phyloP scores from a whole-genome alignment of 2,113 vertebrate genomes.

The Xyliphius kryptos region DNA sequence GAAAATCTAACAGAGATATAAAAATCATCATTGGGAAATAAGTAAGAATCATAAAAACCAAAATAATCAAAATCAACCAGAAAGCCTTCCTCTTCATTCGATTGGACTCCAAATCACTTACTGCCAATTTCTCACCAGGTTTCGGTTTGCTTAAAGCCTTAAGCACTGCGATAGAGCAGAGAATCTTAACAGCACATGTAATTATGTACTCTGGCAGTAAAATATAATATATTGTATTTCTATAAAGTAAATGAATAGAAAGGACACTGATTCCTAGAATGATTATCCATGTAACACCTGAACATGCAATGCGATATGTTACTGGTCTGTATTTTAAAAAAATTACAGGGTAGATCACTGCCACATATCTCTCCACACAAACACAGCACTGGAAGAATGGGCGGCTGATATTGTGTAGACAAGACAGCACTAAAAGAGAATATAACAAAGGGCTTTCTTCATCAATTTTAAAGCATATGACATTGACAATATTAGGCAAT shows the following conservation, averaged over 20 bases:
- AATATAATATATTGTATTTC: neutral
- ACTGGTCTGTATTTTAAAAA: slow-evolving; percentile 29
- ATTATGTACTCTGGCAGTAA: neutral
- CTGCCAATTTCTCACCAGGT: slow-evolving; percentile 5
- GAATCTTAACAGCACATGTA: neutral
- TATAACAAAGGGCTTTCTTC: too few relatives aligned
- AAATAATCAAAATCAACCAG: slow-evolving; percentile 13
- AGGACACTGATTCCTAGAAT: neutral
- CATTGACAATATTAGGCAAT: too few relatives aligned
- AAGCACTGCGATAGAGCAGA: slow-evolving; percentile 25
- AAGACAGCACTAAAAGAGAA: too few relatives aligned
- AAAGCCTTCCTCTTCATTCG: slow-evolving; percentile 28
- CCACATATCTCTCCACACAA: slow-evolving; percentile 29
- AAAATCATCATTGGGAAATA: neutral
- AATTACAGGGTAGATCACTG: slow-evolving; percentile 15
- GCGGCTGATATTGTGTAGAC: neutral
- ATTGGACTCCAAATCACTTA: neutral
- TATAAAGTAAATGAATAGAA: neutral
- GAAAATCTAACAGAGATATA: slow-evolving; percentile 8
- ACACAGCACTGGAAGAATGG: slow-evolving; percentile 27
- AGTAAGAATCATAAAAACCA: slow-evolving; percentile 4
- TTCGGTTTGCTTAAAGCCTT: slow-evolving; percentile 14
- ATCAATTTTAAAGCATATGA: too few relatives aligned
- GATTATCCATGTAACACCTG: slow-evolving; percentile 8
- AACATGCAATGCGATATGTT: slow-evolving; percentile 5